phyloP scores from a whole-genome alignment of 2,113 vertebrate species.

The Nipponia nippon region DNA sequence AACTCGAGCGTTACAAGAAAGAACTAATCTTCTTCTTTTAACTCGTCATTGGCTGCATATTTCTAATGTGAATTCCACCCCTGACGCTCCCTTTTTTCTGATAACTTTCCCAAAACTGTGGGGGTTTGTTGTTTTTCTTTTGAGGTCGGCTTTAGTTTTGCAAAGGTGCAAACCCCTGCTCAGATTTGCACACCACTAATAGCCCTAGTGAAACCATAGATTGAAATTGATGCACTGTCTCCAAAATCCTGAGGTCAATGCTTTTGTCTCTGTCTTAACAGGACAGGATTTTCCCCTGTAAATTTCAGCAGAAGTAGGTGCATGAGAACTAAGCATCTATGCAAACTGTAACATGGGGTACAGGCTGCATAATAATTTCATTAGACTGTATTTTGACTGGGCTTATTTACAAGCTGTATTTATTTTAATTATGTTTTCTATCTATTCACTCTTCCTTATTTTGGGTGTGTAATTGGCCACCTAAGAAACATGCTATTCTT shows the following conservation, averaged over 20 bases:
- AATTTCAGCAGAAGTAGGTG: not conserved
- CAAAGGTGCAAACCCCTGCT: not conserved
- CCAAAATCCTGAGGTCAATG: not conserved
- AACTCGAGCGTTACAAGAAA: not conserved
- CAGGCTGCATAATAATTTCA: not conserved
- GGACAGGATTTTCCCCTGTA: not conserved
- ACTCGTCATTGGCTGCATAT: not conserved
- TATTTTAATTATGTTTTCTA: conserved; percentile 3
- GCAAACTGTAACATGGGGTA: not conserved
- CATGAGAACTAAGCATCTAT: not conserved
- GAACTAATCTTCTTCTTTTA: not conserved
- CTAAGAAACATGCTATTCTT: not conserved
- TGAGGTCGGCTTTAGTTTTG: not conserved
- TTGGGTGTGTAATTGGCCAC: not conserved
- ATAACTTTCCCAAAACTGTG: not conserved
- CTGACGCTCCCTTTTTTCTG: fast-evolving
- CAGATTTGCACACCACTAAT: not conserved
- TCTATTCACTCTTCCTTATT: not conserved
- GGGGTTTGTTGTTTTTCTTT: not conserved
- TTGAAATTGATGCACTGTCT: not conserved
- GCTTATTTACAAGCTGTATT: not conserved
- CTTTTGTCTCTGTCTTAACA: not conserved
- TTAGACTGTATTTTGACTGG: not conserved
- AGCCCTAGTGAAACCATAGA: not conserved
- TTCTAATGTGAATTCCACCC: not conserved